A percentile compares a stretch with the other conserved stretches of the same genome.
phyloP scores from a whole-genome alignment of 2,888 invertebrate species.

The Rapana venosa region DNA sequence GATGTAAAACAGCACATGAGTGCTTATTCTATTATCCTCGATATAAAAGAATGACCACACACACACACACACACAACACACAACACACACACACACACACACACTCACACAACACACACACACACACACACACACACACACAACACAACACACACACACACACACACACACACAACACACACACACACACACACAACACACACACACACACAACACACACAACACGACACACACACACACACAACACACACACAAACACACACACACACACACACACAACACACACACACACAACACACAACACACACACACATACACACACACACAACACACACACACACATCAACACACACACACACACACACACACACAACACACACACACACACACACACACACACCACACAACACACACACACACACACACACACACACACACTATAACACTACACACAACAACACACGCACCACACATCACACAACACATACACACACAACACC shows the following conservation, averaged over 20 bases:
- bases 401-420: background rate
- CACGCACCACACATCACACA: background rate
- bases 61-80: background rate
- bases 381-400: constrained; percentile 1
- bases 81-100: background rate
- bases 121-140: background rate
- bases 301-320: background rate
- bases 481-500: background rate
- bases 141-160: background rate
- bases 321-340: background rate
- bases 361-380: background rate
- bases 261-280: background rate
- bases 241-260: background rate
- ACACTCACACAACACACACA: background rate
- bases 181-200: constrained; percentile 1
- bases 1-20: too few relatives aligned
- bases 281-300: background rate
- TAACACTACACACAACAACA: too few relatives aligned
- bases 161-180: background rate
- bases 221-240: too few relatives aligned
- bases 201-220: background rate
- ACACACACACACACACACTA: background rate
- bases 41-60: background rate
- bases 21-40: too few relatives aligned
- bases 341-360: background rate